Percentiles rank a stretch among this genome's conserved stretches.
These are phyloP conservation scores for Gorsachius magnificus DNA, from an alignment of 2,797 vertebrate genomes.

Conservation along the genomic window DNA sequence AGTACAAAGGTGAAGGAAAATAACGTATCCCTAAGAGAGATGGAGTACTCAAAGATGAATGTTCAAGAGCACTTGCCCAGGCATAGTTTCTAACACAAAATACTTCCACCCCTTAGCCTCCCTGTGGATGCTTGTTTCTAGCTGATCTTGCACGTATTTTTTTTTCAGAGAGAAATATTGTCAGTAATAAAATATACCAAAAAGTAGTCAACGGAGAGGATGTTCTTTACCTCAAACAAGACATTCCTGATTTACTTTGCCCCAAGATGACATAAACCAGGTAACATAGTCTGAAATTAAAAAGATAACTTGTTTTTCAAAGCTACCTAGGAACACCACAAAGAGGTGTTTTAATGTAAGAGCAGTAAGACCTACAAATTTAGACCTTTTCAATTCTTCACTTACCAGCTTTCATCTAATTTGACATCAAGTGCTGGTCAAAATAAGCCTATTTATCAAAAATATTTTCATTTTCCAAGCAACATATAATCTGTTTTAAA, in stretches of 20 bases:
- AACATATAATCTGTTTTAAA: not conserved
- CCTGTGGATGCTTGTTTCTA: not conserved
- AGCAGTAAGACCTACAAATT: not conserved
- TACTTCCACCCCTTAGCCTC: not conserved
- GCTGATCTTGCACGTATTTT: not conserved
- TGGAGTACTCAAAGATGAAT: not conserved
- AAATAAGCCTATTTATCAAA: not conserved
- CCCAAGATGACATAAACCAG: not conserved
- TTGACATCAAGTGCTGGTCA: not conserved
- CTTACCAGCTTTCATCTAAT: not conserved
- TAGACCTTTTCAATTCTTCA: not conserved
- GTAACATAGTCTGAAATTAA: not conserved
- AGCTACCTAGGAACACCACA: not conserved
- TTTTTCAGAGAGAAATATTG: not conserved
- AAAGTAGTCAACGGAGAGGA: not conserved
- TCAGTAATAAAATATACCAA: not conserved
- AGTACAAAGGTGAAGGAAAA: not conserved
- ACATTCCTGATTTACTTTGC: not conserved
- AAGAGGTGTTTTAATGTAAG: not conserved
- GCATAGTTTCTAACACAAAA: not conserved
- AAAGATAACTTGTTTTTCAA: not conserved
- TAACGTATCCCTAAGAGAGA: not conserved
- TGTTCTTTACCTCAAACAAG: not conserved
- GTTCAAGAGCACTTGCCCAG: not conserved
- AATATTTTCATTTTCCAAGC: not conserved